A percentile compares a stretch with the other conserved stretches of the same genome.
Conservation (phyloP, 2,797 vertebrate species). For the Tolypeutes matacus region DNA sequence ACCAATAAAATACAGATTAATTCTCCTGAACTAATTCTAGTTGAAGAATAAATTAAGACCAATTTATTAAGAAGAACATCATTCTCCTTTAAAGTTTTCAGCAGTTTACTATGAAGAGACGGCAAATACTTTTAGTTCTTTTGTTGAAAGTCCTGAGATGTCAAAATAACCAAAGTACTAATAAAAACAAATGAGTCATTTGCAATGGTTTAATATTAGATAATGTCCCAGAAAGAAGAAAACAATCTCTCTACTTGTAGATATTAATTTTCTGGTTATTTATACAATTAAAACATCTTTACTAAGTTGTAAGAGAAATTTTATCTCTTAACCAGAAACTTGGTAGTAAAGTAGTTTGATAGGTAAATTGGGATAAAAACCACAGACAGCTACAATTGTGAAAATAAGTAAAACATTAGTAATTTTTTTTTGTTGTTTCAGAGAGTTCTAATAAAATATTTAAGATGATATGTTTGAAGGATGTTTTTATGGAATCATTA, state of each 20-base stretch:
- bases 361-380: conserved; percentile 36
- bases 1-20: conserved; percentile 2
- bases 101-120: background rate
- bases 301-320: conserved; percentile 14
- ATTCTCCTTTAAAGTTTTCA: conserved; percentile 8
- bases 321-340: background rate
- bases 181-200: background rate
- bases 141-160: conserved; percentile 23
- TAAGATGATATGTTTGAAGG: background rate
- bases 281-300: conserved; percentile 17
- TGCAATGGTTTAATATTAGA: conserved; percentile 9
- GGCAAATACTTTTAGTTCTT: background rate
- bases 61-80: background rate
- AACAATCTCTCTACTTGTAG: background rate
- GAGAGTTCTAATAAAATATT: conserved; percentile 16
- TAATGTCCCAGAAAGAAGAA: background rate
- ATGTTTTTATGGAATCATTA: background rate
- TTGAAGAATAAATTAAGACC: conserved; percentile 3
- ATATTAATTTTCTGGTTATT: conserved; percentile 17
- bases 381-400: conserved; percentile 40
- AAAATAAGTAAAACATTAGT: conserved; percentile 65
- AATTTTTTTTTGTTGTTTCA: conserved; percentile 69
- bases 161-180: background rate
- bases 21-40: conserved; percentile 28
- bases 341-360: conserved; percentile 65